phyloP scores from a whole-genome alignment of 1,140 invertebrate genomes.

The Aphis craccivora region DNA sequence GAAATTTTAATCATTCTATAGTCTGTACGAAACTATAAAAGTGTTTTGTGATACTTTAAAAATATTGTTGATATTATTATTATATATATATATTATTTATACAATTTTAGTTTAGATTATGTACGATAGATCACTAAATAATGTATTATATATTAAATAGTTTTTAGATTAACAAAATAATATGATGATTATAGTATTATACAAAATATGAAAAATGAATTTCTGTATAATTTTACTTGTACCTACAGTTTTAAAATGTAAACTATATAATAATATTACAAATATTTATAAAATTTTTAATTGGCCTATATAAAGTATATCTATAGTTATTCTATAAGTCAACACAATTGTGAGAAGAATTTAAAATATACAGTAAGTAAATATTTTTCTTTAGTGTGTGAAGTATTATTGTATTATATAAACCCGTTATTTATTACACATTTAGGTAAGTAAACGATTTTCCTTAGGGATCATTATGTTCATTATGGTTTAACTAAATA shows the following conservation, averaged over 20 bases:
- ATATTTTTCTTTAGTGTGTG: background rate
- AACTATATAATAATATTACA: background rate
- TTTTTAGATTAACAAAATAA: background rate
- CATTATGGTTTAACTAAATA: background rate
- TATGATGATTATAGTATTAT: background rate
- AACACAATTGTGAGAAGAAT: constrained; percentile 7
- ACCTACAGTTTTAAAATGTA: background rate
- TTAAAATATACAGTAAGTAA: background rate
- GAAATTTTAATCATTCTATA: background rate
- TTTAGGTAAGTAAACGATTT: background rate
- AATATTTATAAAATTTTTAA: background rate
- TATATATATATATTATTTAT: background rate
- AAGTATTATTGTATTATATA: background rate
- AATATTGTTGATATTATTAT: no score
- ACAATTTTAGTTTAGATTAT: background rate
- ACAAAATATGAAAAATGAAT: background rate
- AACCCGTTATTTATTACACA: constrained; percentile 9
- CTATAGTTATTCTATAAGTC: background rate
- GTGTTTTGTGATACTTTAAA: background rate
- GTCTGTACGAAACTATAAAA: background rate
- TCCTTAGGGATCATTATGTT: background rate
- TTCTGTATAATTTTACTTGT: background rate
- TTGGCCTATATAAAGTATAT: background rate
- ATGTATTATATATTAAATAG: no score
- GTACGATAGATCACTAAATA: background rate